Conservation (phyloP, 1,140 invertebrate genomes). For the Musca domestica region DNA sequence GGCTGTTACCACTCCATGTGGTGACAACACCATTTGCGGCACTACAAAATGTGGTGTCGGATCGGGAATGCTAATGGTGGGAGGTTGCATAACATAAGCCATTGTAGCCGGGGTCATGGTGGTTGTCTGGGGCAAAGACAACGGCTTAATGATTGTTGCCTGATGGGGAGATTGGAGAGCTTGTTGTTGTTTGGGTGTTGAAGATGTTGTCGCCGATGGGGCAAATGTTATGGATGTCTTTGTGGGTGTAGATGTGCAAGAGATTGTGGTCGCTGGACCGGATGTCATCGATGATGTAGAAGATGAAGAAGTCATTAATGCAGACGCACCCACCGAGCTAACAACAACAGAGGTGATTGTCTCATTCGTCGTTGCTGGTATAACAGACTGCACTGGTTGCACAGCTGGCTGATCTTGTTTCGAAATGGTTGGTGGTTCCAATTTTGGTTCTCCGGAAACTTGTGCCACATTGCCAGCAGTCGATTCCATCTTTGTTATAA, state of each 20-base stretch:
- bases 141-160: background rate
- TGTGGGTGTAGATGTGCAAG: constrained; percentile 1
- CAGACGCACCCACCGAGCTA: background rate
- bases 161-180: constrained; percentile 14
- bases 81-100: constrained; percentile 56
- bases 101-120: constrained; percentile 27
- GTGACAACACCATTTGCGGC: constrained; percentile 59
- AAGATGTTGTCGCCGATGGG: constrained; percentile 31
- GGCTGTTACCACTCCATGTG: constrained; percentile 44
- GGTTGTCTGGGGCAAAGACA: constrained; percentile 31
- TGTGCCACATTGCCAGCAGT: constrained; percentile 31
- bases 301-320: background rate
- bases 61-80: constrained; percentile 62
- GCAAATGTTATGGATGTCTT: constrained; percentile 35
- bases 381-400: constrained; percentile 44
- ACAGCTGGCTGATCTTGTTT: constrained; percentile 44
- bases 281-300: background rate
- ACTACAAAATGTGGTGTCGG: constrained; percentile 55
- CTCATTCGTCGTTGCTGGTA: constrained; percentile 31
- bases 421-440: constrained; percentile 47
- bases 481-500: constrained; percentile 41
- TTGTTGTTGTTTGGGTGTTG: background rate
- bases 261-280: constrained; percentile 1
- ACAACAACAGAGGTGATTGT: background rate
- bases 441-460: constrained; percentile 36